These are phyloP conservation scores for Harlomillsia oculata DNA, from an alignment of 1,140 invertebrate species.

Conservation along the genomic window DNA sequence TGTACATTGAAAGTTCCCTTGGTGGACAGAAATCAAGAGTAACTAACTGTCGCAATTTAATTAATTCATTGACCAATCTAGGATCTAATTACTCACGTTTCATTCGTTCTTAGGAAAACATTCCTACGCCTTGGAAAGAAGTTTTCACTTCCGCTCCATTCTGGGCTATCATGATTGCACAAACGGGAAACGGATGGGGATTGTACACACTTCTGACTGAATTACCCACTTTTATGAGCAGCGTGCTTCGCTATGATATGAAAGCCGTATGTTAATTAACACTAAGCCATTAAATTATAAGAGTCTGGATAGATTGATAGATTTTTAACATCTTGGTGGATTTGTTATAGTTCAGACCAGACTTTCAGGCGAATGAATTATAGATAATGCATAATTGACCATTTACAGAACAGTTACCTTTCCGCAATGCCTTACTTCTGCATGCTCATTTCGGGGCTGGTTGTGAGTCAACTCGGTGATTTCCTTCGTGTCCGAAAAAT, in stretches of 20 bases:
- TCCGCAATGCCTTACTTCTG: conserved; percentile 60
- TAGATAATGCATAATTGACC: too few relatives aligned
- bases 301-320: too few relatives aligned
- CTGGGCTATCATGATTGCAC: conserved; percentile 67
- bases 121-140: conserved; percentile 58
- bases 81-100: not conserved
- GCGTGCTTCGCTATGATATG: conserved; percentile 50
- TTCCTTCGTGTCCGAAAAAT: conserved; percentile 49
- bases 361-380: too few relatives aligned
- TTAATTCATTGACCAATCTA: not conserved
- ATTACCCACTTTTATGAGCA: conserved; percentile 52
- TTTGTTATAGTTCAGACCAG: too few relatives aligned
- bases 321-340: too few relatives aligned
- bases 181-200: conserved; percentile 31
- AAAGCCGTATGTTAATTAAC: conserved; percentile 41
- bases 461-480: conserved; percentile 57
- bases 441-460: conserved; percentile 61
- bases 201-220: conserved; percentile 43
- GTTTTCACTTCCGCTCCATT: conserved; percentile 72
- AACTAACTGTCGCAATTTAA: not conserved
- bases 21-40: conserved; percentile 26
- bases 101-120: conserved; percentile 12
- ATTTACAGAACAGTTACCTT: conserved; percentile 50
- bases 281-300: not conserved
- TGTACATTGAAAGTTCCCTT: conserved; percentile 49